Percentiles rank a stretch among this genome's conserved stretches.
Conservation (phyloP, 2,113 vertebrate species). For the Martes martes region DNA sequence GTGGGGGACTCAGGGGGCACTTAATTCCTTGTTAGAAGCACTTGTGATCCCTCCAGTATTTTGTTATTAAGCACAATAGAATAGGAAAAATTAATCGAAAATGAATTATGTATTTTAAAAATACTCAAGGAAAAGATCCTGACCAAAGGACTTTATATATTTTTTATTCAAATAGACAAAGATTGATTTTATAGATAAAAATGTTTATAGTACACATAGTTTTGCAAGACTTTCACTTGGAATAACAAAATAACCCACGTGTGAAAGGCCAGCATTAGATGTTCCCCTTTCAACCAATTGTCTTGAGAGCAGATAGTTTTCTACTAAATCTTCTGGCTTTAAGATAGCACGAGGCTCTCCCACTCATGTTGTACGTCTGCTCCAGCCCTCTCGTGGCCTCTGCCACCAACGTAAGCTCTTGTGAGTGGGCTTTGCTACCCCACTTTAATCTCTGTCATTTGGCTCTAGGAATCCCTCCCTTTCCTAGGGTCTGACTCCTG, state of each 20-base stretch:
- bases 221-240: neutral
- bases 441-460: too few relatives aligned
- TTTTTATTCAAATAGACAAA: neutral
- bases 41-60: neutral
- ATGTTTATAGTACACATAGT: neutral
- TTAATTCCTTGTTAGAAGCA: neutral
- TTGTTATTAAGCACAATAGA: neutral
- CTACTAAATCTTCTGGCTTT: too few relatives aligned
- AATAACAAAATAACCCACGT: too few relatives aligned
- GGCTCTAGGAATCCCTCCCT: neutral
- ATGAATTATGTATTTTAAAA: neutral
- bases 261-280: neutral
- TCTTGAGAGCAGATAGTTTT: neutral
- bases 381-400: neutral
- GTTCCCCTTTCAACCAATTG: neutral
- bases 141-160: neutral
- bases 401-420: fast-evolving
- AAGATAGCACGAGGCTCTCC: neutral
- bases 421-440: neutral
- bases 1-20: neutral
- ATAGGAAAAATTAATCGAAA: neutral
- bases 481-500: neutral
- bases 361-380: neutral
- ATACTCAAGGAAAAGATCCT: neutral
- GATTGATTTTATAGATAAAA: neutral